Percentiles rank a stretch among this genome's conserved stretches.
Evolutionary conservation across 2,113 vertebrate species (phyloP).

Genomic region (Prunella fulvescens): DNA sequence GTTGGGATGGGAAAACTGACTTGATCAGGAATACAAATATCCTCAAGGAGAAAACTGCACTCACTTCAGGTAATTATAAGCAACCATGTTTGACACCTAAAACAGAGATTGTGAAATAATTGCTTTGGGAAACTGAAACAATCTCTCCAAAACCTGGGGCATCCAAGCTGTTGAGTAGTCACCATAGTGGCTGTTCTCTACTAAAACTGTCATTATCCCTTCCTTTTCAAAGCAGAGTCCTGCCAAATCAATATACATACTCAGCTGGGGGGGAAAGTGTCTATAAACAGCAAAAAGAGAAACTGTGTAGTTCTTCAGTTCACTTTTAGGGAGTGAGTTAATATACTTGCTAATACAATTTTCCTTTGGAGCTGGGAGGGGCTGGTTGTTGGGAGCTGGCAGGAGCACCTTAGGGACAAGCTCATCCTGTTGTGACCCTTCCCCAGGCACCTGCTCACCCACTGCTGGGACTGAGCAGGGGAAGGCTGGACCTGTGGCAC

Average conservation of each 20-base stretch:
- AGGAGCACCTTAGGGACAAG: fast-evolving
- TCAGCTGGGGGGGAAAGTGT: fast-evolving
- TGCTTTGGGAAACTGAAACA: not conserved
- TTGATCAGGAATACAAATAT: not conserved
- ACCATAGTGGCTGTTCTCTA: not conserved
- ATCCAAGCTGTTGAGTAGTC: not conserved
- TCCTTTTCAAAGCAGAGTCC: not conserved
- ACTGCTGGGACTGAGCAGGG: not conserved
- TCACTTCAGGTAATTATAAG: not conserved
- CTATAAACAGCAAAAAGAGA: not conserved
- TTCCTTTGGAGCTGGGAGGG: not conserved
- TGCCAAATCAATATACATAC: not conserved
- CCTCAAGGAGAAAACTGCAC: not conserved
- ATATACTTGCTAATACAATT: not conserved
- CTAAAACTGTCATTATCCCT: not conserved
- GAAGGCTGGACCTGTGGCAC: not conserved
- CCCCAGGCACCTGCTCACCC: not conserved
- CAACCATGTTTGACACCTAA: not conserved
- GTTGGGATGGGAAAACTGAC: not conserved
- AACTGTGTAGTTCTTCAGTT: not conserved
- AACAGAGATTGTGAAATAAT: not conserved
- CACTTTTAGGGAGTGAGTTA: not conserved
- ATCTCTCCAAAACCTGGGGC: not conserved
- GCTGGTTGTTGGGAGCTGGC: not conserved
- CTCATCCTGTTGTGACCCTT: not conserved